phyloP scores from a whole-genome alignment of 2,797 vertebrate genomes.

The Nannoperca obscura region DNA sequence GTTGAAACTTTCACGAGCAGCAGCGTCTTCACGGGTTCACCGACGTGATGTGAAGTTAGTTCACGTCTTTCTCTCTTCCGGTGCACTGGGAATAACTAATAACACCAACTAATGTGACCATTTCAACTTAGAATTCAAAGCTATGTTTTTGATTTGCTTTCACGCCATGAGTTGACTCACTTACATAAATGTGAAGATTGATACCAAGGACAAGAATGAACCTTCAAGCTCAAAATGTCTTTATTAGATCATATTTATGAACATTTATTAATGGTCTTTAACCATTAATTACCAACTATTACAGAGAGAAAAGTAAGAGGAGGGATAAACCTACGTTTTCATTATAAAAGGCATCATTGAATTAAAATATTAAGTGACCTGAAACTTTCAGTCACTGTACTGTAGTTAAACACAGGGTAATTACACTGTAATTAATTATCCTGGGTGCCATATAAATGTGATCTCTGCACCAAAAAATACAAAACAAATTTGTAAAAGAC shows the following conservation, averaged over 20 bases:
- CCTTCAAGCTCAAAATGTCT: too few relatives aligned
- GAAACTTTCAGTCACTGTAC: neutral
- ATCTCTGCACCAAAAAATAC: slow-evolving; percentile 4
- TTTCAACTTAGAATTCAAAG: too few relatives aligned
- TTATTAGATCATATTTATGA: too few relatives aligned
- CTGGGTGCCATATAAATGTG: neutral
- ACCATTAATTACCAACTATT: too few relatives aligned
- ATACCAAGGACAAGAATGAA: too few relatives aligned
- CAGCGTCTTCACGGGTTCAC: slow-evolving; percentile 25
- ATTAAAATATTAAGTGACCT: neutral
- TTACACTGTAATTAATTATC: neutral
- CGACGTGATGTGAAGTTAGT: neutral
- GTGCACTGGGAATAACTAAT: too few relatives aligned
- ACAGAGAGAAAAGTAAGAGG: neutral
- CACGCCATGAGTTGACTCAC: too few relatives aligned
- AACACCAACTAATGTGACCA: too few relatives aligned
- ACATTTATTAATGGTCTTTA: too few relatives aligned
- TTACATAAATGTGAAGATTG: too few relatives aligned
- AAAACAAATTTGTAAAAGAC: slow-evolving; percentile 59
- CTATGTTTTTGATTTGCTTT: too few relatives aligned
- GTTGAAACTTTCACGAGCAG: neutral
- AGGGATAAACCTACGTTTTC: neutral
- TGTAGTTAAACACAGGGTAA: neutral
- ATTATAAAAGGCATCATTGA: neutral
- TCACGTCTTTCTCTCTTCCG: neutral